Evolutionary conservation across 2,888 invertebrate species (phyloP).

Genomic region (Rambutsinella grinnellia): DNA sequence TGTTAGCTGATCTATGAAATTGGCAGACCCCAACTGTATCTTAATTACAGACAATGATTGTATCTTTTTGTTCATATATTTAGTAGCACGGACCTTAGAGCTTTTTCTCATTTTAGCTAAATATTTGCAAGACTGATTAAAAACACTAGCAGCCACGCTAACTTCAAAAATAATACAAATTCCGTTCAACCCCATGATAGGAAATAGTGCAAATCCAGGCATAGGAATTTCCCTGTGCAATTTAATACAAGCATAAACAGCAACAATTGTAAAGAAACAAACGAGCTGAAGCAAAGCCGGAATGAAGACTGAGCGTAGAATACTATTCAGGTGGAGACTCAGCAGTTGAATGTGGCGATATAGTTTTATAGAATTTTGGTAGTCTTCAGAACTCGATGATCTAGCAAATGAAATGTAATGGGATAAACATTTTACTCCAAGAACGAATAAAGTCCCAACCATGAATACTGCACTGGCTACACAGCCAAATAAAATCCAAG

Average conservation of each 20-base stretch:
- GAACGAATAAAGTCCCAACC: too few species aligned
- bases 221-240: conserved; percentile 39
- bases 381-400: too few species aligned
- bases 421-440: too few species aligned
- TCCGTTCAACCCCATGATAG: conserved; percentile 32
- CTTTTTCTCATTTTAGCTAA: not conserved
- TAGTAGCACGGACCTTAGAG: conserved; percentile 3
- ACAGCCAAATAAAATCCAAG: too few species aligned
- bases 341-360: conserved; percentile 37
- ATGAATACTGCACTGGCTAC: too few species aligned
- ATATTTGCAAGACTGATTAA: conserved; percentile 20
- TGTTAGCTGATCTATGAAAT: conserved; percentile 46
- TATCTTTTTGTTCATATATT: conserved; percentile 33
- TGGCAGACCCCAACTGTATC: conserved; percentile 39
- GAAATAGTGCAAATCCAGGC: conserved; percentile 45
- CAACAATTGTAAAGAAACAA: conserved; percentile 23
- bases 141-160: conserved; percentile 37
- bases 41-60: conserved; percentile 34
- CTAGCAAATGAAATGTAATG: too few species aligned
- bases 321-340: conserved; percentile 20
- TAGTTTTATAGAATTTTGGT: too few species aligned
- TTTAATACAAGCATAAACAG: conserved; percentile 44
- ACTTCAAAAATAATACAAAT: conserved; percentile 42
- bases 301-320: conserved; percentile 26
- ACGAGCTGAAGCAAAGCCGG: conserved; percentile 29